phyloP scores from a whole-genome alignment of 2,888 invertebrate genomes.

The Drosophila birchii region DNA sequence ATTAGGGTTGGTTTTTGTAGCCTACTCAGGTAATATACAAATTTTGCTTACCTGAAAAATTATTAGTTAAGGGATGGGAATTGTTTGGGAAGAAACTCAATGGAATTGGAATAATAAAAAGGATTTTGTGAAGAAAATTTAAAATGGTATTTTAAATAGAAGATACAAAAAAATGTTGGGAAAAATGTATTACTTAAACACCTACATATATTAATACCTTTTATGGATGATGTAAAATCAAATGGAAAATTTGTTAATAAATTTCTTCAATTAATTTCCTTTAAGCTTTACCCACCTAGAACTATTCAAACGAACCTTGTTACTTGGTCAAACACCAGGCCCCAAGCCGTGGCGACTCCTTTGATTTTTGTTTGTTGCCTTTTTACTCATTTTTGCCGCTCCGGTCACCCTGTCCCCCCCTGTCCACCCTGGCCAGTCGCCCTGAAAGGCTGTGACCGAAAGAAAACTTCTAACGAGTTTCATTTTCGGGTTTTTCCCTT shows the following conservation, averaged over 20 bases:
- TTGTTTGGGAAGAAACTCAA: background rate
- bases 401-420: background rate
- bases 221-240: background rate
- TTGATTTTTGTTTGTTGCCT: conserved; percentile 46
- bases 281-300: background rate
- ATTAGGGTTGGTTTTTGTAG: background rate
- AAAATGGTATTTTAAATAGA: background rate
- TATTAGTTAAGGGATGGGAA: background rate
- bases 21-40: background rate
- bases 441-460: conserved; percentile 36
- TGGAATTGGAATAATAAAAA: background rate
- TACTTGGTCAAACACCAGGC: conserved; percentile 25
- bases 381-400: conserved; percentile 20
- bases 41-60: background rate
- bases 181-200: background rate
- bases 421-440: conserved; percentile 4
- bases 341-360: conserved; percentile 15
- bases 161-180: background rate
- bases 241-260: accelerated
- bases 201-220: too few species aligned
- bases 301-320: conserved; percentile 12
- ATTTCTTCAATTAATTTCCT: background rate
- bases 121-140: background rate
- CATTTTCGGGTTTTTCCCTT: conserved; percentile 44
- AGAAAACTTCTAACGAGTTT: conserved; percentile 58